Percentiles rank a stretch among this genome's conserved stretches.
phyloP scores from a whole-genome alignment of 2,797 vertebrate genomes.

The Cyprinella venusta region DNA sequence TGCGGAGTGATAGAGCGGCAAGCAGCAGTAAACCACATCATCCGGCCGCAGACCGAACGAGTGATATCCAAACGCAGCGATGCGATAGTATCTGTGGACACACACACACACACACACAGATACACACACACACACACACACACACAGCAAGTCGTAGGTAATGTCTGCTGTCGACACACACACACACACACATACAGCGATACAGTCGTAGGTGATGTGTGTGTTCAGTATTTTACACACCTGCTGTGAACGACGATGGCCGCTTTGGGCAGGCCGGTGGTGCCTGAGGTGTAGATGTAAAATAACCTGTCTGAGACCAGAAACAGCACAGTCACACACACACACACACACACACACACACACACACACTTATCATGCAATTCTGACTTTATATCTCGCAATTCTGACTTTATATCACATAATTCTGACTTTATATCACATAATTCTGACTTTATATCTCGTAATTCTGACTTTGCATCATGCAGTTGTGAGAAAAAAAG shows the following conservation, averaged over 20 bases:
- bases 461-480: too few relatives aligned
- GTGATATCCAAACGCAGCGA: conserved; percentile 83
- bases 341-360: too few relatives aligned
- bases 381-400: too few relatives aligned
- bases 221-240: conserved; percentile 58
- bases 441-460: too few relatives aligned
- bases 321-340: neutral
- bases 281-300: conserved; percentile 90
- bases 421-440: too few relatives aligned
- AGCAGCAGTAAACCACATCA: conserved; percentile 84
- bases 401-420: too few relatives aligned
- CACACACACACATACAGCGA: too few relatives aligned
- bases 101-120: too few relatives aligned
- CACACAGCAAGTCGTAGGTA: neutral
- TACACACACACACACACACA: neutral
- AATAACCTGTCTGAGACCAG: conserved; percentile 79
- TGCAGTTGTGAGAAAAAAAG: too few relatives aligned
- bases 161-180: too few relatives aligned
- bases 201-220: neutral
- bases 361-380: too few relatives aligned
- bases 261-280: conserved; percentile 87
- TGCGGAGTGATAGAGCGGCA: conserved; percentile 89
- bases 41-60: conserved; percentile 75
- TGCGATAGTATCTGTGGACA: conserved; percentile 83
- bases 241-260: conserved; percentile 88